Base-by-base conservation (phyloP, 1,140 invertebrate genomes). In the Drosophila pseudoobscura region DNA sequence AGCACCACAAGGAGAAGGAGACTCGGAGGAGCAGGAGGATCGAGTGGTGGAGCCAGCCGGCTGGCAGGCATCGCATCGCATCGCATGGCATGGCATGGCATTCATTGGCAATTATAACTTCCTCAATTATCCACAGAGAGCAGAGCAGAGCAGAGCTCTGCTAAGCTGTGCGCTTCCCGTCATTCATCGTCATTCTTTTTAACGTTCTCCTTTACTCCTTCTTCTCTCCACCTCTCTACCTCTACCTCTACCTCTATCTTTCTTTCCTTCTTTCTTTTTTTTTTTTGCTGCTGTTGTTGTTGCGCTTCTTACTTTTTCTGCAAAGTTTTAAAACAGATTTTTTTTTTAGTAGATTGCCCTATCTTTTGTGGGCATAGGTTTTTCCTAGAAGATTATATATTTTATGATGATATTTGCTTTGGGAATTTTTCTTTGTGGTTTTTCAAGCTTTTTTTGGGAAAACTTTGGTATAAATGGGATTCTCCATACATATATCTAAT, bases 71-170 rank as follows among this genome's bases (percentile, higher is more conserved):
- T 39, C 35, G 9, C 24, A 24, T 26, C 24, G 29, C 29, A 31
- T 31, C 29, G 24, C 29, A 8, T 31, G 3, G 31, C 31, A 35
- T 35, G 26, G 76, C 63, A 63, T 71, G 80, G 80, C 78, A 76
- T 90, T 88, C 88, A 88, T 90, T 90, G 85, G 89, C 82, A 90
- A 90, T 90, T 90, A 90, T 90, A 90, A 90, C 89, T 89, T 90
- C 89, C 89, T 90, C 89, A 90, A 90, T 90, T 90, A 90, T 89
- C 78, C 89, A 75, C 35, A 43, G 45, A 68, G 63, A 51, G 56
- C 51, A 11, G 31, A 35, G 47, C 75, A 62, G 77, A 80, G 77
- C 65, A 65, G 71, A 75, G 35, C 35, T 17, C 66, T 69, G 82
- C 82, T 85, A 87, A 85, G 82, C 82, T 87, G 82, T 88, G 82